Evolutionary conservation across 1,140 invertebrate species (phyloP).

Genomic region (Lordiphosa clarofinis): DNA sequence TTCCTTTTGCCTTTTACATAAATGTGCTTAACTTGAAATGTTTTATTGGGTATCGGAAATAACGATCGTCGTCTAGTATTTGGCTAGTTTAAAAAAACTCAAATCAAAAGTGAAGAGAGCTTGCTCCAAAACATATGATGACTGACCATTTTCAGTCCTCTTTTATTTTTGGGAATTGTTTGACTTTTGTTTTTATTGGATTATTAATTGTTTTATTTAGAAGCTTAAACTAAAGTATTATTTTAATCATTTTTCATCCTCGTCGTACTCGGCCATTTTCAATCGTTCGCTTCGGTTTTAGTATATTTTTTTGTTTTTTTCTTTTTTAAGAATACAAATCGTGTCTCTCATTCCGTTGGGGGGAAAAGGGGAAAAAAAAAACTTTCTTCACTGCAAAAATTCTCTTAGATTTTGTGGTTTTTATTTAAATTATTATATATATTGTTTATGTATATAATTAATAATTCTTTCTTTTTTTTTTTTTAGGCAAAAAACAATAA

Average conservation of each 20-base stretch:
- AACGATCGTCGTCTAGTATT: too few species aligned
- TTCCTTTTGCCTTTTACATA: too few species aligned
- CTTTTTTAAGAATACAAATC: slow-evolving; percentile 41
- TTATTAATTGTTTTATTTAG: slow-evolving; percentile 76
- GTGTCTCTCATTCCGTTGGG: slow-evolving; percentile 22
- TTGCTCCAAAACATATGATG: slow-evolving; percentile 5
- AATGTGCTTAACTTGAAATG: too few species aligned
- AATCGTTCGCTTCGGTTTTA: too few species aligned
- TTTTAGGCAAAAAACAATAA: slow-evolving; percentile 73
- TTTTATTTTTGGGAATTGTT: slow-evolving; percentile 3
- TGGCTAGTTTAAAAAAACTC: too few species aligned
- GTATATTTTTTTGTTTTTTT: slow-evolving; percentile 3
- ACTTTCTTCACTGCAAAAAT: slow-evolving; percentile 34
- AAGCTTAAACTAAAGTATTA: slow-evolving; percentile 77
- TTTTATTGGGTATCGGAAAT: too few species aligned
- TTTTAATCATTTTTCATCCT: slow-evolving; percentile 68
- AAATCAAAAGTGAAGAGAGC: too few species aligned
- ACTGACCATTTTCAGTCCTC: slow-evolving; percentile 24
- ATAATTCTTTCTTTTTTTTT: slow-evolving; percentile 66
- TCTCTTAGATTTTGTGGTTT: slow-evolving; percentile 42
- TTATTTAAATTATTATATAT: slow-evolving; percentile 73
- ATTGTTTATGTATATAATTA: slow-evolving; percentile 69
- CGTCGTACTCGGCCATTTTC: slow-evolving; percentile 12
- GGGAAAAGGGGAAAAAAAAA: slow-evolving; percentile 26
- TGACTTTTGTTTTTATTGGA: slow-evolving; percentile 53